Evolutionary conservation across 2,113 vertebrate species (phyloP).

Genomic region (Microcebus jonahi): DNA sequence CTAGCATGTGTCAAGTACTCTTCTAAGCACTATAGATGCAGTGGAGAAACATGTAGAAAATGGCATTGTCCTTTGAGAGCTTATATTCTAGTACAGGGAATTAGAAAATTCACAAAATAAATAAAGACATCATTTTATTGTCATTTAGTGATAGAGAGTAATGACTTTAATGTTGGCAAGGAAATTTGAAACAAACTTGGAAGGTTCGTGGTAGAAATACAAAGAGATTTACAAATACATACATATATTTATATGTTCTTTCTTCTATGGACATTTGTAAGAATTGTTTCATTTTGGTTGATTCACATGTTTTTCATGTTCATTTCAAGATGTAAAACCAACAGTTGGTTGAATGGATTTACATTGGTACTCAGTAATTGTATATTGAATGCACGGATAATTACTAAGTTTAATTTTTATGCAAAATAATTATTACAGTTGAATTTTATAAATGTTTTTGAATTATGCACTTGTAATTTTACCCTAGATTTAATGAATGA

Average conservation of each 20-base stretch:
- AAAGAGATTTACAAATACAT: background rate
- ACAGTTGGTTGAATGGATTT: background rate
- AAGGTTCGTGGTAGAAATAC: background rate
- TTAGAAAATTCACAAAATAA: background rate
- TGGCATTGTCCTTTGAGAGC: background rate
- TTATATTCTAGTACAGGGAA: constrained; percentile 25
- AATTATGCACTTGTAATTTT: background rate
- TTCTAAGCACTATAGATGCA: background rate
- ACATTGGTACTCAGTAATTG: background rate
- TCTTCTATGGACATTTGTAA: background rate
- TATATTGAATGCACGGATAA: background rate
- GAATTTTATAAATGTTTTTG: constrained; percentile 17
- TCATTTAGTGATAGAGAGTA: constrained; percentile 13
- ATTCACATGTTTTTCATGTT: background rate
- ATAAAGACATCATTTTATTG: background rate
- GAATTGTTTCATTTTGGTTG: background rate
- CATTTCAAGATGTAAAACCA: background rate
- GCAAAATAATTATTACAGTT: background rate
- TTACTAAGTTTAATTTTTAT: constrained; percentile 26
- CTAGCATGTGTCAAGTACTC: constrained; percentile 44
- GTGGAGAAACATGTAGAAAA: background rate
- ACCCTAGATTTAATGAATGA: background rate
- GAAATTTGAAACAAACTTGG: background rate
- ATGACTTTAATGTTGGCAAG: constrained; percentile 6
- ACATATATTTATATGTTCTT: background rate